Evolutionary conservation across 1,140 invertebrate genomes (phyloP), one percentile per base, ranked within the genome.

Genomic region (Trialeurodes vaporariorum): DNA sequence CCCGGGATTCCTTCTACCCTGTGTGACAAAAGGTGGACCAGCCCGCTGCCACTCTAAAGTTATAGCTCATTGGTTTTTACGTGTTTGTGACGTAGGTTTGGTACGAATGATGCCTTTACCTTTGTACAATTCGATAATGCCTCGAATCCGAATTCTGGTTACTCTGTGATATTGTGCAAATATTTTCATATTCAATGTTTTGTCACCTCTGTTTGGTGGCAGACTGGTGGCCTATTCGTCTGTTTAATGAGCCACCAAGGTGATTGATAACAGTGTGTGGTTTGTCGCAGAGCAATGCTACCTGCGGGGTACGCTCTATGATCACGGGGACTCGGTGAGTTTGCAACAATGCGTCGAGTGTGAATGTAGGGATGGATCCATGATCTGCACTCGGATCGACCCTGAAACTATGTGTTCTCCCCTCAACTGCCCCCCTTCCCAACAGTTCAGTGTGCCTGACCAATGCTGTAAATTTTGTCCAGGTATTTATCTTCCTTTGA

Each of bases 381-480:
- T 93, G 85, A 83, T 85, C 71, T 94, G 92, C 78, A 80, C 83
- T 49, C 83, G 83, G 69, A 83, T 88, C 62, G 84, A 92, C 74
- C 87, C 87, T 2, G 83, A 88, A 70, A 86, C 81, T 11, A 83
- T 82, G 65, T 96, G 93, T 81, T 92, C 92, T 25, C 79, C 83
- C 70, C 81, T 95, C 67, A 83, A 86, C n/a, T 96, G 93, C 82
- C 85, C 88, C 64, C 78, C 82, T 25, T 82, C 84, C 58, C 83
- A 92, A 74, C 89, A 91, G 78, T 86, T 94, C 72, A 85, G 85
- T 71, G 87, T 91, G 58, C 85, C 87, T 25, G 90, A 87, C 64
- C 87, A 94, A 76, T 96, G 93, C 79, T 96, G 92, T 81, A 92
- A 91, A 78, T 91, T 92, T 76, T 96, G 93, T 79, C 87, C 86